Evolutionary conservation across 2,113 vertebrate species (phyloP), one percentile per base, ranked within the genome.

Genomic region (Chaetops frenatus): DNA sequence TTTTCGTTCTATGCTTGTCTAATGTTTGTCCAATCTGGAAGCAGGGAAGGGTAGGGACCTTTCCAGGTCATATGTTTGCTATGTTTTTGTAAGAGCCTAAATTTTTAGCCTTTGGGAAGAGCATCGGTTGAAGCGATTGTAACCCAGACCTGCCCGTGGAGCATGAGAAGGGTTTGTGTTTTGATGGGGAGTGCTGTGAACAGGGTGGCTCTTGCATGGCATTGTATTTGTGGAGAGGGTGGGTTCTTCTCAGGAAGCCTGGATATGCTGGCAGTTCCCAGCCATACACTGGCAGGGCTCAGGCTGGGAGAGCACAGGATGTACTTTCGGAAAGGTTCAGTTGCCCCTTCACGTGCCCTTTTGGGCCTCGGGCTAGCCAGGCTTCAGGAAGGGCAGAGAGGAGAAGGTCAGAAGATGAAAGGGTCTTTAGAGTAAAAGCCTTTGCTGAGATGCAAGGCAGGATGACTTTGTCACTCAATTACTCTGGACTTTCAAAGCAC

Each of bases 361-460:
- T 70, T 83, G 92, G 74, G 54, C 56, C 47, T 57, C 13, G 3
- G 42, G n/a, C 18, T 88, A 77, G 79, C 28, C 64, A 53, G 47
- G 48, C 77, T 86, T 72, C 57, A 91, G 77, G 82, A 94, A 94
- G 88, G 74, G 64, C 85, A 86, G 38, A 81, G 78, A 94, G 53
- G 81, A 90, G 94, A 89, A 92, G 86, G 90, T 93, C 90, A 90
- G 81, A 77, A 95, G 92, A 96, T 95, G 58, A 95, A 93, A 93
- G 85, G 7, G 10, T 57, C 82, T 90, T 81, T 60, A 66, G 71
- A 90, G 47, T 61, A 47, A 95, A 94, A 57, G 50, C 36, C 40
- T 91, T 53, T 60, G 61, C 77, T 76, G 71, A 81, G 74, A 91
- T 70, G 65, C 62, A 73, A 80, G 81, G 90, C 65, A 84, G 62